These are phyloP conservation scores for Sylvia borin DNA, from an alignment of 2,797 vertebrate species.

Conservation along the genomic window DNA sequence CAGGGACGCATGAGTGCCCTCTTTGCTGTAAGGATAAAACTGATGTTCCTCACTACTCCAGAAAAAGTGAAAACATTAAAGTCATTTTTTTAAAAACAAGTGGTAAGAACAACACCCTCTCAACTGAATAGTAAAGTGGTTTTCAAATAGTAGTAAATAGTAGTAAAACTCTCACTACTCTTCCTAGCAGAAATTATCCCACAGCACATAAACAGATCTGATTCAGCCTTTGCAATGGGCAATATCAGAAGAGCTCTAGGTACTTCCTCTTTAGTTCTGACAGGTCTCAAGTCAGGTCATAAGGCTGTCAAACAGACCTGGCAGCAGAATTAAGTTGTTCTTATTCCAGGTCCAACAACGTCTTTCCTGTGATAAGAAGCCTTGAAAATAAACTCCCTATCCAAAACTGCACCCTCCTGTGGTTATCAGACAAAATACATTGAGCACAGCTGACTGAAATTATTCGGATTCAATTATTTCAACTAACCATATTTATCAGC, in stretches of 20 bases:
- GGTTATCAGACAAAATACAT: constrained; percentile 39
- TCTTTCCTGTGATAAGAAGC: background rate
- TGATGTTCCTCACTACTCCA: background rate
- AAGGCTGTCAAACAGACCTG: background rate
- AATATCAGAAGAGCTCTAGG: background rate
- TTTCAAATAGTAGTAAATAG: background rate
- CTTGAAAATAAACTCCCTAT: constrained; percentile 8
- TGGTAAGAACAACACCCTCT: background rate
- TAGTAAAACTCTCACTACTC: background rate
- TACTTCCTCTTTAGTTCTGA: background rate
- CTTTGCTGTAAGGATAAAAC: rapidly evolving
- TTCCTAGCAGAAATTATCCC: background rate
- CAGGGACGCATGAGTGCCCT: background rate
- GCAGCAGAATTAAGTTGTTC: background rate
- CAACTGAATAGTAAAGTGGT: background rate
- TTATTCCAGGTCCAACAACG: background rate
- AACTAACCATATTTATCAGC: constrained; percentile 61
- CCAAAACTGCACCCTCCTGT: constrained; percentile 48
- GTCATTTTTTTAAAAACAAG: background rate
- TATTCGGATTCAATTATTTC: constrained; percentile 61
- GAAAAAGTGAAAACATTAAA: background rate
- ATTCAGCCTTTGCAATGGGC: background rate
- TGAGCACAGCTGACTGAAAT: constrained; percentile 39
- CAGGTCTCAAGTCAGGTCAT: background rate
- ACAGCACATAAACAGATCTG: background rate